Conservation (phyloP, 2,797 vertebrate genomes). For the Mallotus villosus region DNA sequence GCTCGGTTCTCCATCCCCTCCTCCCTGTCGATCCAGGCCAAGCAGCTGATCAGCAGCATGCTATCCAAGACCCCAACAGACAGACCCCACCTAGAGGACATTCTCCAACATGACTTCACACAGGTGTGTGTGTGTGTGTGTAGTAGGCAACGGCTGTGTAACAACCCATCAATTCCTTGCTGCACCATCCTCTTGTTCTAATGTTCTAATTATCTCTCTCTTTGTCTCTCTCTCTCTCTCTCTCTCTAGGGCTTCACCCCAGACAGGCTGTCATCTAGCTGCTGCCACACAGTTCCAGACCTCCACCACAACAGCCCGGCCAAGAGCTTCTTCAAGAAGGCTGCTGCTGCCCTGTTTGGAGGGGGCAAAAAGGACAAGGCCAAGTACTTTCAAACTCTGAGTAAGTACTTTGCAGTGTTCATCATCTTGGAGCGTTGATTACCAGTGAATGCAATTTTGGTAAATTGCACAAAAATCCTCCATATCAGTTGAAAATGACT, state of each 20-base stretch:
- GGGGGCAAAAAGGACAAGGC: slow-evolving; percentile 84
- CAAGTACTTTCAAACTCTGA: slow-evolving; percentile 81
- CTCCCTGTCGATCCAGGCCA: slow-evolving; percentile 79
- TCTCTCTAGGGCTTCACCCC: slow-evolving; percentile 83
- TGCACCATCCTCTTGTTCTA: not conserved
- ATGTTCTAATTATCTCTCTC: not conserved
- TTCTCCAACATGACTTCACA: slow-evolving; percentile 82
- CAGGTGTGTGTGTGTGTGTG: slow-evolving; percentile 69
- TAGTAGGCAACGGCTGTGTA: not conserved
- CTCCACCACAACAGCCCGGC: slow-evolving; percentile 86
- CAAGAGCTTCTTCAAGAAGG: slow-evolving; percentile 88
- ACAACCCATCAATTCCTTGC: not conserved
- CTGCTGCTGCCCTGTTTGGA: slow-evolving; percentile 85
- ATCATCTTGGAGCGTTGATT: not conserved
- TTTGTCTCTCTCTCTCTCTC: not conserved
- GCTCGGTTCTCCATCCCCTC: slow-evolving; percentile 83
- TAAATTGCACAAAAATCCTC: too few species aligned
- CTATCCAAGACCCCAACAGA: slow-evolving; percentile 83
- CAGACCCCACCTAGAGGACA: slow-evolving; percentile 80
- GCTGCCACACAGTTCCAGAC: slow-evolving; percentile 83
- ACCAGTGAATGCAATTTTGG: not conserved
- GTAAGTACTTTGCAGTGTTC: slow-evolving; percentile 63
- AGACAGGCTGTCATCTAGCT: slow-evolving; percentile 80
- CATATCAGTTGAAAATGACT: too few species aligned
- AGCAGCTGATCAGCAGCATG: slow-evolving; percentile 84